These are phyloP conservation scores for Nebria salina DNA, from an alignment of 2,888 invertebrate species.

Conservation along the genomic window DNA sequence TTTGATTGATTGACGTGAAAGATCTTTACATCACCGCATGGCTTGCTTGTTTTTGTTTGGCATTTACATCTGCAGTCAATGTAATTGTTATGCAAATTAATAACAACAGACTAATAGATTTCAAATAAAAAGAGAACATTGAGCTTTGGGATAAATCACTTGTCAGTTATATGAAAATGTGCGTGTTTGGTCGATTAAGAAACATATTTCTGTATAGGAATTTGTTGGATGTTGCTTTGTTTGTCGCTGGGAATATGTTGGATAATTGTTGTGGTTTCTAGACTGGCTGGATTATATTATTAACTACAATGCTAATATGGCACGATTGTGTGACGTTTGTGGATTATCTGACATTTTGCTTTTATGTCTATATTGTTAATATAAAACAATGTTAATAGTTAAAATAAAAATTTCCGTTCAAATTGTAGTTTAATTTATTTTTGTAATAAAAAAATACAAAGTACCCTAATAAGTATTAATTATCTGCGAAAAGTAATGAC, in stretches of 20 bases:
- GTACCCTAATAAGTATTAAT: no score
- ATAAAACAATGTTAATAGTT: neutral
- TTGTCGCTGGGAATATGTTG: neutral
- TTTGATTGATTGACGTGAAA: slow-evolving; percentile 38
- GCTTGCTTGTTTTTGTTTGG: slow-evolving; percentile 36
- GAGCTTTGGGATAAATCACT: neutral
- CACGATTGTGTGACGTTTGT: neutral
- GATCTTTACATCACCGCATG: slow-evolving; percentile 29
- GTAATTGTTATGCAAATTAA: slow-evolving; percentile 43
- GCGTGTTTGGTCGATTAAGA: neutral
- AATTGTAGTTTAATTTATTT: no score
- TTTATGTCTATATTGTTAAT: neutral
- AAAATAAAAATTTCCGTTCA: no score
- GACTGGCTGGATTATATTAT: neutral
- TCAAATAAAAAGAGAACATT: neutral
- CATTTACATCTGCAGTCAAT: slow-evolving; percentile 30
- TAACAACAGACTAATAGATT: neutral
- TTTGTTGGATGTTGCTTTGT: neutral
- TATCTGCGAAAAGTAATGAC: no score
- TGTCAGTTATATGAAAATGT: neutral
- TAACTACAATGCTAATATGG: neutral
- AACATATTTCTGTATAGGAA: neutral
- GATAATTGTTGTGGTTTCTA: neutral
- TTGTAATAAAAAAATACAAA: no score
- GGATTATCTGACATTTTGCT: neutral